Conservation (phyloP, 2,888 invertebrate genomes). For the Eupithecia subfuscata region DNA sequence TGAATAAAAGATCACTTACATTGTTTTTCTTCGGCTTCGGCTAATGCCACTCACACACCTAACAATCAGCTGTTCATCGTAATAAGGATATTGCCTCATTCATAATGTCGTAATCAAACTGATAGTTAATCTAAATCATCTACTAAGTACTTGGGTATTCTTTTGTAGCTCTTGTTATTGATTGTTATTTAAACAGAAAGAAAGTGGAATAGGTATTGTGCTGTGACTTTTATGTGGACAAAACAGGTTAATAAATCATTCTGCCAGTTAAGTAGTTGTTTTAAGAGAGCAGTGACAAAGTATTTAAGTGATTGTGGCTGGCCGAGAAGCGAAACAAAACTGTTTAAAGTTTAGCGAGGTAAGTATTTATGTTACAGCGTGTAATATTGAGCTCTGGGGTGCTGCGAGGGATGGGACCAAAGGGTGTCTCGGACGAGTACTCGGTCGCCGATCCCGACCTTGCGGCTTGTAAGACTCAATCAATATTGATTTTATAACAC, state of each 20-base stretch:
- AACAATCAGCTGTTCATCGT: constrained; percentile 6
- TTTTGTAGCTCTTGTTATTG: constrained; percentile 4
- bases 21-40: not conserved
- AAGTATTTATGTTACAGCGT: constrained; percentile 76
- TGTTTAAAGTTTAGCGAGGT: constrained; percentile 72
- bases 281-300: constrained; percentile 16
- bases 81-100: constrained; percentile 1
- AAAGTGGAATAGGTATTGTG: constrained; percentile 7
- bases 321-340: constrained; percentile 67
- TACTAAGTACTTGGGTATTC: not conserved
- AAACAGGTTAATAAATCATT: constrained; percentile 13
- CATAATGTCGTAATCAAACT: not conserved
- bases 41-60: not conserved
- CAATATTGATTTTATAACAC: constrained; percentile 67
- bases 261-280: not conserved
- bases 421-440: constrained; percentile 62
- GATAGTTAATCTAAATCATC: constrained; percentile 7
- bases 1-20: not conserved
- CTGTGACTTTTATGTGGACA: not conserved
- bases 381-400: constrained; percentile 69
- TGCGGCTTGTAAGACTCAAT: constrained; percentile 58
- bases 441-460: constrained; percentile 60
- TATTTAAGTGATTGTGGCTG: constrained; percentile 43
- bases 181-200: not conserved
- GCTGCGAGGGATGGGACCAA: constrained; percentile 64